Percentiles rank a stretch among this genome's conserved stretches.
These are phyloP conservation scores for Anseranas semipalmata DNA, from an alignment of 2,113 vertebrate genomes.

Conservation along the genomic window DNA sequence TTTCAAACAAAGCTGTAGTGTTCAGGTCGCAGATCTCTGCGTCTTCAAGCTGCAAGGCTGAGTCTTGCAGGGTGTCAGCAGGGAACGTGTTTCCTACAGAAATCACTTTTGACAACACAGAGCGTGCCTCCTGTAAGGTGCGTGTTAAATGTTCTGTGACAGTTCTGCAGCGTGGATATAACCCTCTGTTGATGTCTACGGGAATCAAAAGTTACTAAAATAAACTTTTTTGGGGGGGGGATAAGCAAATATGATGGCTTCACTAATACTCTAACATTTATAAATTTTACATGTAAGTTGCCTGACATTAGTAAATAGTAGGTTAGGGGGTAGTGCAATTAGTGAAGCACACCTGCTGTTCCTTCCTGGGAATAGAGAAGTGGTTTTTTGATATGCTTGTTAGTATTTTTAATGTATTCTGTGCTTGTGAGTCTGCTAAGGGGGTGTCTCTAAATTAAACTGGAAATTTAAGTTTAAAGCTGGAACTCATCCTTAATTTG, in stretches of 20 bases:
- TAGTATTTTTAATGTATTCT: neutral
- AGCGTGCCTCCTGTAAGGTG: neutral
- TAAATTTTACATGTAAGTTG: neutral
- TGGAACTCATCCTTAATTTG: neutral
- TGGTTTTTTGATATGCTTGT: neutral
- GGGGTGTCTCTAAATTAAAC: neutral
- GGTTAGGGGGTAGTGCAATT: neutral
- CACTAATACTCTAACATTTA: neutral
- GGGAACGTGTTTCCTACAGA: neutral
- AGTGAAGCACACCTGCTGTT: constrained; percentile 22
- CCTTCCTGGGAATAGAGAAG: neutral
- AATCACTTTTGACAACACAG: neutral
- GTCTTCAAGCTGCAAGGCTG: neutral
- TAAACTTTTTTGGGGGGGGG: constrained; percentile 8
- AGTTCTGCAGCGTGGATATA: neutral
- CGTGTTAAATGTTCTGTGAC: neutral
- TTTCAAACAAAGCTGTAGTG: constrained; percentile 62
- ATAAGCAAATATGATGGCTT: neutral
- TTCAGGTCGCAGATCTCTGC: neutral
- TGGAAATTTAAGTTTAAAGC: neutral
- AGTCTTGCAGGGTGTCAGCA: neutral
- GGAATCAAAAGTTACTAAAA: neutral
- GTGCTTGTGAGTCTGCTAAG: neutral
- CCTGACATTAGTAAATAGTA: neutral
- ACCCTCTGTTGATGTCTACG: neutral